Conservation (phyloP, 1,140 invertebrate genomes). For the Hermetia illucens region DNA sequence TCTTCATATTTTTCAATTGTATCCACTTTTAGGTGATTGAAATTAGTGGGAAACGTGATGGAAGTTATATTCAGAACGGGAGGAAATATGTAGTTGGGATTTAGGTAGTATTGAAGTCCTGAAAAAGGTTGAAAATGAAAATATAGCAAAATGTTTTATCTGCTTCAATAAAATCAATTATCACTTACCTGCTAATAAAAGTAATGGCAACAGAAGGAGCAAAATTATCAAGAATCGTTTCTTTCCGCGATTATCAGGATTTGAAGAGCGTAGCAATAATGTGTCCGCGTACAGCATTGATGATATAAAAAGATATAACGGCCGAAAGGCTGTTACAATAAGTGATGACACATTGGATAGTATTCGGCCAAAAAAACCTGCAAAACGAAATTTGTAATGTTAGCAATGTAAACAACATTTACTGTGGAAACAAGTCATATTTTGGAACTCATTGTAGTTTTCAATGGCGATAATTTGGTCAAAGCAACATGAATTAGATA, state of each 20-base stretch:
- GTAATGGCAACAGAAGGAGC: constrained; percentile 32
- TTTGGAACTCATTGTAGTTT: too few relatives aligned
- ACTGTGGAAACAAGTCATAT: too few relatives aligned
- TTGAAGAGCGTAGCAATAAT: constrained; percentile 28
- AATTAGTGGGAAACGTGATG: not conserved
- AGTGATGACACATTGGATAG: constrained; percentile 9
- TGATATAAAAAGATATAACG: constrained; percentile 22
- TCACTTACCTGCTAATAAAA: constrained; percentile 34
- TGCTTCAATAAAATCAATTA: too few relatives aligned
- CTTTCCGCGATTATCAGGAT: constrained; percentile 18
- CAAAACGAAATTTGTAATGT: too few relatives aligned
- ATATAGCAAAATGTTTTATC: too few relatives aligned
- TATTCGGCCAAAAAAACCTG: constrained; percentile 12
- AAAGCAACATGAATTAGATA: too few relatives aligned
- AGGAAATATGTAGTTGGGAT: too few relatives aligned
- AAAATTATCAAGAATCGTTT: constrained; percentile 26
- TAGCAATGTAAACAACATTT: too few relatives aligned
- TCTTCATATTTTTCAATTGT: constrained; percentile 18
- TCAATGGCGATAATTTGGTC: too few relatives aligned
- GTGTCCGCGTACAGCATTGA: constrained; percentile 33
- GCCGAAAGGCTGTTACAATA: constrained; percentile 14
- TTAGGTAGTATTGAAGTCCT: constrained; percentile 27
- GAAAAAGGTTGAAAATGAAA: too few relatives aligned
- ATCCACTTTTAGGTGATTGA: constrained; percentile 15
- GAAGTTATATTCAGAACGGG: not conserved